These are phyloP conservation scores for Erinaceus europaeus DNA, from an alignment of 2,113 vertebrate genomes.

Conservation along the genomic window DNA sequence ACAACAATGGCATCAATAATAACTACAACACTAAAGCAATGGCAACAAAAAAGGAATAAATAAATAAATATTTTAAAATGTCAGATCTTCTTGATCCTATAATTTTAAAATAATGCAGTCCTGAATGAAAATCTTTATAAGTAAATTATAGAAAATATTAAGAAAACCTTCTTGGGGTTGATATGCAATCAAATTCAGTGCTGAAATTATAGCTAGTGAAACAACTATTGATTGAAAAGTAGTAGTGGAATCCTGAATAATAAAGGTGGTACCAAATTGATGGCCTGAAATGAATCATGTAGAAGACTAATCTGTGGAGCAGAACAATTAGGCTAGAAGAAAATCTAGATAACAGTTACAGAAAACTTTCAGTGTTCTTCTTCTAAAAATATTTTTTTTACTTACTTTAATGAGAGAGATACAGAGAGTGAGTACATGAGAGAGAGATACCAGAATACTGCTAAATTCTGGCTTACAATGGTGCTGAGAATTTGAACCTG, in stretches of 20 bases:
- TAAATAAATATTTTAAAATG: no score
- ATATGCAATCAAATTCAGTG: not conserved
- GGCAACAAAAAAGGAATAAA: no score
- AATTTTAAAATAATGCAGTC: conserved; percentile 2
- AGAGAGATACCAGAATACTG: no score
- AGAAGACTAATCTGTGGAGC: not conserved
- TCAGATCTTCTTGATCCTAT: not conserved
- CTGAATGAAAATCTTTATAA: conserved; percentile 49
- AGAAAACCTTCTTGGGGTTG: no score
- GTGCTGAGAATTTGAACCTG: no score
- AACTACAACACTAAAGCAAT: no score
- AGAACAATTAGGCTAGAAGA: not conserved
- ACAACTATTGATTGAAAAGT: not conserved
- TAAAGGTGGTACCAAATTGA: conserved; percentile 20
- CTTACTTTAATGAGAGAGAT: no score
- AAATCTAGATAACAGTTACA: not conserved
- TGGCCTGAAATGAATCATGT: conserved; percentile 17
- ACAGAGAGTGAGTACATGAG: no score
- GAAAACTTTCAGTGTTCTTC: not conserved
- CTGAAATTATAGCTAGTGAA: conserved; percentile 4
- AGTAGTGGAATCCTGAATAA: not conserved
- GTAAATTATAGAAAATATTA: conserved; percentile 40
- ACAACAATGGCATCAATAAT: no score
- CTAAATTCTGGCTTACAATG: no score
- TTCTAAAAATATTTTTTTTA: no score